Base-by-base conservation (phyloP, 2,113 vertebrate species). In the Jacana jacana region DNA sequence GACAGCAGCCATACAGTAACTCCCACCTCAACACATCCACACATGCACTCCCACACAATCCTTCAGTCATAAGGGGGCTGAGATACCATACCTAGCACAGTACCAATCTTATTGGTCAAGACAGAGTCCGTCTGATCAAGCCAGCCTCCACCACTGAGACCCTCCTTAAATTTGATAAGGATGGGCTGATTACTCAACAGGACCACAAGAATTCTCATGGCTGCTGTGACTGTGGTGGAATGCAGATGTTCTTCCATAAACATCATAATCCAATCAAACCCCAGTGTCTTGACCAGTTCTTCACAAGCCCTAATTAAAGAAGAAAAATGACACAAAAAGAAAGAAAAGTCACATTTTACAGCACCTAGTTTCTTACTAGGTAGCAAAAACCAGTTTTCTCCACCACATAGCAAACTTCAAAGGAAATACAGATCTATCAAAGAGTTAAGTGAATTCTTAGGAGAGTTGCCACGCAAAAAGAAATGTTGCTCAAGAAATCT, bases 191-290 rank as follows among this genome's bases (percentile, higher is more conserved):
- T 99, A 88, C 99, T 99, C 90, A 99, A 97, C 48, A 99, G 97
- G 60, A 99, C 99, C 81, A 99, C 99, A 51, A 99, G 98, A 93
- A 99, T 99, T 96, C 99, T 98, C 98, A 99, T 98, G 30, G 99
- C 99, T 15, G 98, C 99, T 0, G 99, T 99, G 42, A 99, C 99
- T 0, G 99, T 99, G 90, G 98, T 99, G 5, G 99, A 98, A 97
- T 99, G 99, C 16, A 99, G 95, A 82, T 99, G 99, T 39, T 99
- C 99, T 85, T 99, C 99, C 99, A 99, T 99, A 88, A 99, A 99
- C 99, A 99, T 99, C 97, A 99, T 96, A 64, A 99, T 98, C 99
- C 99, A 99, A 79, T 99, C 99, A 46, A 99, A 99, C 44, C 99
- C 99, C 96, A 99, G 97, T 0, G 98, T 99, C 92, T 97, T 98